Evolutionary conservation across 2,888 invertebrate species (phyloP), one percentile per base, ranked within the genome.

Genomic region (Idaea aversata): DNA sequence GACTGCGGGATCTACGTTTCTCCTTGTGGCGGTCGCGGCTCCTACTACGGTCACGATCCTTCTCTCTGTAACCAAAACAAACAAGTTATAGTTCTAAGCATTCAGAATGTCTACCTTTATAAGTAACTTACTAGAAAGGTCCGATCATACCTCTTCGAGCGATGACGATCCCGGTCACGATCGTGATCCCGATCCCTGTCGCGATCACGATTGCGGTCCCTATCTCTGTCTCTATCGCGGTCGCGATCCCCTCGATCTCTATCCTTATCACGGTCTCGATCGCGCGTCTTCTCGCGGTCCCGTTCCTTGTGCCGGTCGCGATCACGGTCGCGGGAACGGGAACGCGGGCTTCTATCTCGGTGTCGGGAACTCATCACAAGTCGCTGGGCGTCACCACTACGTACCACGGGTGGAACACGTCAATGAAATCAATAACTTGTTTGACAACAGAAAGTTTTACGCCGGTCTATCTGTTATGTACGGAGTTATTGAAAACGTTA

Each of bases 301-400:
- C 93, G 72, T 78, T 91, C 77, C 16, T 83, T 76, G 34, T 85
- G 83, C 71, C 82, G 81, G 61, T 85, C 84, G 10, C 85, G 83
- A 67, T 87, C 90, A 3, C 86, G 82, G 64, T 83, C 86, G 3
- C 84, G 80, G 59, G 91, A 91, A 66, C 93, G 84, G 25, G 93
- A 93, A 36, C 93, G 86, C 25, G 25, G 25, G 77, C 93, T 93
- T 68, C 93, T 85, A 69, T 93, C 93, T 34, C 94, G 90, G 75
- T 94, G 94, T 65, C 94, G 86, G 15, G 94, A 94, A 76, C 94
- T 93, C 94, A 94, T 94, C 47, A 47, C 47, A 47, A 47, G 47
- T 10, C 47, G 47, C 47, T 47, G 47, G 47, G 47, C 47, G 47
- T 47, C 47, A 47, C 13, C 47, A 13, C 10, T 47, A 25, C 25